A percentile compares a stretch with the other conserved stretches of the same genome.
These are phyloP conservation scores for Chrysomela aeneicollis DNA, from an alignment of 2,888 invertebrate species.

Conservation along the genomic window DNA sequence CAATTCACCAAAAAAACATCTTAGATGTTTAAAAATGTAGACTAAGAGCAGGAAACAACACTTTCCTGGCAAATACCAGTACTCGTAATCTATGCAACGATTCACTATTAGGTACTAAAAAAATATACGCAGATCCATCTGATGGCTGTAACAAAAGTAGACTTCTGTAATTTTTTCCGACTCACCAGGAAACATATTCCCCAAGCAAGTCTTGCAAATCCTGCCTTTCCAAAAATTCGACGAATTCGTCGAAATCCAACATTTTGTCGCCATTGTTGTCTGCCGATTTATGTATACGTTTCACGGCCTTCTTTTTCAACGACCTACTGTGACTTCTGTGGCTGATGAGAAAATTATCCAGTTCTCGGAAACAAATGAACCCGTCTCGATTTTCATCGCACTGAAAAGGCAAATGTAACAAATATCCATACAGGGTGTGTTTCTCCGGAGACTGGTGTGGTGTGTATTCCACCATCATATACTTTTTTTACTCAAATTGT, in stretches of 20 bases:
- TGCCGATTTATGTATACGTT: conserved; percentile 70
- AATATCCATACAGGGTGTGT: no score
- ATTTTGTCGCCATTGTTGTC: conserved; percentile 73
- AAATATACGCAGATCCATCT: no score
- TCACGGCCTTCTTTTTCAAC: conserved; percentile 71
- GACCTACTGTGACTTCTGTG: conserved; percentile 67
- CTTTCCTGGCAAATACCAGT: no score
- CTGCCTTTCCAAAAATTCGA: conserved; percentile 70
- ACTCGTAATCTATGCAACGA: no score
- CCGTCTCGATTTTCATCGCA: conserved; percentile 79
- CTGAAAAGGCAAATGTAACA: conserved; percentile 62
- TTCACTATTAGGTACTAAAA: no score
- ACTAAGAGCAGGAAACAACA: no score
- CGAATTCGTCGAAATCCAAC: conserved; percentile 76
- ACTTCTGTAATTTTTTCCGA: not conserved
- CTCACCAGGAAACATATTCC: conserved; percentile 21
- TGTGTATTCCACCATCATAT: no score
- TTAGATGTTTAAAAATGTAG: no score
- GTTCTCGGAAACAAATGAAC: conserved; percentile 71
- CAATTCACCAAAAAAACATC: no score
- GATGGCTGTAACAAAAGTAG: not conserved
- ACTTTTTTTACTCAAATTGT: no score
- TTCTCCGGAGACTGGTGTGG: no score
- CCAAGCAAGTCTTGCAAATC: conserved; percentile 55
- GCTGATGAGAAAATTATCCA: conserved; percentile 69